Conservation (phyloP, 2,797 vertebrate species). For the Sebastes baramenuke region DNA sequence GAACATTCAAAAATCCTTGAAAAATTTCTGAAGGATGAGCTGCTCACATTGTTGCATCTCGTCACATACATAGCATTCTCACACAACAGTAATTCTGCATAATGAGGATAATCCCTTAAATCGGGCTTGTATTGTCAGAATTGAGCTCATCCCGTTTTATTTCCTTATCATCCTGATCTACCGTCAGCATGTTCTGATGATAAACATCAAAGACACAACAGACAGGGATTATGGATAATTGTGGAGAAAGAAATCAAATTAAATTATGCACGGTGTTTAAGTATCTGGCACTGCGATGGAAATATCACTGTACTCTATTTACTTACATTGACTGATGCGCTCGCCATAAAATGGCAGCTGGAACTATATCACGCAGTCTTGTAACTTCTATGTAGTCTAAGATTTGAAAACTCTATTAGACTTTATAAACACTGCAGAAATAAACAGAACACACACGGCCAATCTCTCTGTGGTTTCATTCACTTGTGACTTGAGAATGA, state of each 20-base stretch:
- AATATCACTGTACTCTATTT: slow-evolving; percentile 14
- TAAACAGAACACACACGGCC: background rate
- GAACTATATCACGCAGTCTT: background rate
- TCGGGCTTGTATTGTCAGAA: slow-evolving; percentile 51
- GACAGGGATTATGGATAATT: slow-evolving; percentile 58
- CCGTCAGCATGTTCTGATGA: slow-evolving; percentile 56
- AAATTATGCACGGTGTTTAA: slow-evolving; percentile 56
- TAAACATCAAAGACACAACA: slow-evolving; percentile 61
- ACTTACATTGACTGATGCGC: slow-evolving; percentile 3
- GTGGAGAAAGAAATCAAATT: slow-evolving; percentile 54
- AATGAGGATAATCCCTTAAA: slow-evolving; percentile 75
- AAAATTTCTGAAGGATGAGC: background rate
- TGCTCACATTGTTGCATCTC: slow-evolving; percentile 22
- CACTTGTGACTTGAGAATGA: background rate
- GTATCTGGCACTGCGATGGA: slow-evolving; percentile 10
- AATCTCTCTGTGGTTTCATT: background rate
- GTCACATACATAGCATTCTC: slow-evolving; percentile 36
- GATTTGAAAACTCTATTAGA: background rate
- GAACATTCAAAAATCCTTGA: slow-evolving; percentile 13
- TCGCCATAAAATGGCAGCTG: background rate
- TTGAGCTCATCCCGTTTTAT: slow-evolving; percentile 56
- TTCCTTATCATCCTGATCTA: slow-evolving; percentile 58
- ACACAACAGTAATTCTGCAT: slow-evolving; percentile 54
- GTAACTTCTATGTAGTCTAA: background rate
- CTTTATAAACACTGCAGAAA: background rate